A percentile compares a stretch with the other conserved stretches of the same genome.
phyloP scores from a whole-genome alignment of 2,888 invertebrate species.

The Pterostichus madidus region DNA sequence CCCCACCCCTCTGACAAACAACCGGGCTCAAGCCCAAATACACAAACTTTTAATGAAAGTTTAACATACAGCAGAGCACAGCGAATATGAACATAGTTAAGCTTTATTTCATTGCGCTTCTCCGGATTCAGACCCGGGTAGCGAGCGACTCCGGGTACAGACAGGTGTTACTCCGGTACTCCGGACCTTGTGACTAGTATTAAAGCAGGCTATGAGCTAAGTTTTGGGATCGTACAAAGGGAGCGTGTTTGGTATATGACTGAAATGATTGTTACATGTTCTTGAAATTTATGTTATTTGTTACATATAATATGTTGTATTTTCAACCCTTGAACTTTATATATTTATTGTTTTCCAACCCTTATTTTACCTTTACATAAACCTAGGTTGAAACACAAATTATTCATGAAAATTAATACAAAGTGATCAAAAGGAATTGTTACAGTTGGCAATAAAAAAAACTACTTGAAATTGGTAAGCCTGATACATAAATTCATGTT shows the following conservation, averaged over 20 bases:
- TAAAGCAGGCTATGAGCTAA: constrained; percentile 18
- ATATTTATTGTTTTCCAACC: too few species aligned
- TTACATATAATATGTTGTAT: too few species aligned
- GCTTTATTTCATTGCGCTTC: constrained; percentile 49
- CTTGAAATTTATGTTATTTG: not conserved
- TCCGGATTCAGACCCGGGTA: not conserved
- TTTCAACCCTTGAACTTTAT: too few species aligned
- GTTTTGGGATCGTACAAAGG: constrained; percentile 24
- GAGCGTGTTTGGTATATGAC: not conserved
- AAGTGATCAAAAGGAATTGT: too few species aligned
- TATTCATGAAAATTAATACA: too few species aligned
- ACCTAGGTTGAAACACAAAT: too few species aligned
- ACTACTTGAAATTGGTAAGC: too few species aligned
- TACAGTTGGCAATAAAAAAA: too few species aligned
- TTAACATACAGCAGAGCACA: constrained; percentile 30
- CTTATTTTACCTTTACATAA: too few species aligned
- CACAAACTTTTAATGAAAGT: constrained; percentile 58
- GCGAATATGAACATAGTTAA: constrained; percentile 57
- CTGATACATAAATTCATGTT: too few species aligned
- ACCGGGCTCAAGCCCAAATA: constrained; percentile 14
- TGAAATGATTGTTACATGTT: constrained; percentile 1
- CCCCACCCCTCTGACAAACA: constrained; percentile 22
- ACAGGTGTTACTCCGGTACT: constrained; percentile 30
- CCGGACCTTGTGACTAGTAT: not conserved
- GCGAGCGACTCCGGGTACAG: constrained; percentile 3